Percentiles rank a stretch among this genome's conserved stretches.
phyloP scores from a whole-genome alignment of 1,140 invertebrate species.

The Batillaria attramentaria region DNA sequence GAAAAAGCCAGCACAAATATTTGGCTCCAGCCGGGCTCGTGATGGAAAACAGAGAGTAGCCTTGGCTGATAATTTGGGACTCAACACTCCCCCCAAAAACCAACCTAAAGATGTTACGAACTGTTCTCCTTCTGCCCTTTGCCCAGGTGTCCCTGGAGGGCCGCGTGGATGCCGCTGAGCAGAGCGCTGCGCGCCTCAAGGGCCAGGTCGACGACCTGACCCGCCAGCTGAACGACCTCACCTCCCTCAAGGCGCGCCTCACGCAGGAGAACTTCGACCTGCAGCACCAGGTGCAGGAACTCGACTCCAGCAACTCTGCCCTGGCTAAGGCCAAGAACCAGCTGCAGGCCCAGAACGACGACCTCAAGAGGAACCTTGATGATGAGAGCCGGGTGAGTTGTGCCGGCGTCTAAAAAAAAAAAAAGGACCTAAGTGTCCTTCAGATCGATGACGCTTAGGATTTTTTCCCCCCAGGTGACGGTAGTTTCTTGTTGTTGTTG shows the following conservation, averaged over 20 bases:
- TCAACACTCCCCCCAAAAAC: no score
- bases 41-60: no score
- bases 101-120: no score
- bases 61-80: no score
- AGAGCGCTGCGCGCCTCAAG: constrained; percentile 62
- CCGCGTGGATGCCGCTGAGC: constrained; percentile 67
- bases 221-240: constrained; percentile 68
- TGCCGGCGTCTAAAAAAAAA: no score
- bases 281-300: constrained; percentile 69
- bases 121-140: not conserved
- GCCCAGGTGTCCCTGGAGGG: constrained; percentile 64
- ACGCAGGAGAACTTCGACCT: constrained; percentile 73
- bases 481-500: not conserved
- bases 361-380: constrained; percentile 68
- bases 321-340: constrained; percentile 67
- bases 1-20: no score
- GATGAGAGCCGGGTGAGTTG: constrained; percentile 70
- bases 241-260: constrained; percentile 62
- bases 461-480: not conserved
- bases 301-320: constrained; percentile 67
- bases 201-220: constrained; percentile 69
- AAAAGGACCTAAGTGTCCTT: no score
- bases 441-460: no score
- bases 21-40: no score
- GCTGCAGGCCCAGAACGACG: constrained; percentile 66